phyloP scores from a whole-genome alignment of 2,888 invertebrate species.

The Plusia festucae region DNA sequence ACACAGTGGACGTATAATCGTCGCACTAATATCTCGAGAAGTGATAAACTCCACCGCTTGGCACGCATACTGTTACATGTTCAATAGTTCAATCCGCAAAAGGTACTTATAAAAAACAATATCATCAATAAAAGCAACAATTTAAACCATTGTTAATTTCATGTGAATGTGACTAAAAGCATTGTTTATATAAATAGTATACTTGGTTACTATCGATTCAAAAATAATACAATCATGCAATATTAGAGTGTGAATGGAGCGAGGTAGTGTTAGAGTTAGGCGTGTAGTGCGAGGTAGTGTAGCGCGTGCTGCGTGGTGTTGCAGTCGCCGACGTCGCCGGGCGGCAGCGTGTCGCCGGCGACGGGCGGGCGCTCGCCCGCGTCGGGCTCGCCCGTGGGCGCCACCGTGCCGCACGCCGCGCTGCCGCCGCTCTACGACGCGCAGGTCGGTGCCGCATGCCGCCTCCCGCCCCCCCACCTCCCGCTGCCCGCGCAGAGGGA shows the following conservation, averaged over 20 bases:
- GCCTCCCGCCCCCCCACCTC: not conserved
- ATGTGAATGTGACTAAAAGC: not conserved
- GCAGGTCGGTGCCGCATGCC: not conserved
- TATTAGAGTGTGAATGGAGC: not conserved
- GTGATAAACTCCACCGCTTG: not conserved
- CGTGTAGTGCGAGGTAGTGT: not conserved
- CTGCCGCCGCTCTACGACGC: conserved; percentile 10
- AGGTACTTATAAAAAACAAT: too few relatives aligned
- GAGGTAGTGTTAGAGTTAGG: not conserved
- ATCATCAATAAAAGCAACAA: not conserved
- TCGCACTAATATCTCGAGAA: not conserved
- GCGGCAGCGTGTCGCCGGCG: conserved; percentile 83
- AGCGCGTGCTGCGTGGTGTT: conserved; percentile 28
- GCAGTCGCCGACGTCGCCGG: conserved; percentile 83
- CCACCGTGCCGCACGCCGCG: conserved; percentile 74
- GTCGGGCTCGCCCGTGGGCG: conserved; percentile 84
- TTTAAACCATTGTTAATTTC: too few relatives aligned
- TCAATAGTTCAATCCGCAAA: too few relatives aligned
- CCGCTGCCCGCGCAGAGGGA: not conserved
- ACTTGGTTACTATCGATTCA: conserved; percentile 4
- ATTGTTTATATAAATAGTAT: not conserved
- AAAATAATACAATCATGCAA: not conserved
- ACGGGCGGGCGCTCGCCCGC: conserved; percentile 85
- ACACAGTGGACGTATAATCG: not conserved
- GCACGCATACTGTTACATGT: too few relatives aligned